Evolutionary conservation across 2,113 vertebrate species (phyloP).

Genomic region (Uria aalge): DNA sequence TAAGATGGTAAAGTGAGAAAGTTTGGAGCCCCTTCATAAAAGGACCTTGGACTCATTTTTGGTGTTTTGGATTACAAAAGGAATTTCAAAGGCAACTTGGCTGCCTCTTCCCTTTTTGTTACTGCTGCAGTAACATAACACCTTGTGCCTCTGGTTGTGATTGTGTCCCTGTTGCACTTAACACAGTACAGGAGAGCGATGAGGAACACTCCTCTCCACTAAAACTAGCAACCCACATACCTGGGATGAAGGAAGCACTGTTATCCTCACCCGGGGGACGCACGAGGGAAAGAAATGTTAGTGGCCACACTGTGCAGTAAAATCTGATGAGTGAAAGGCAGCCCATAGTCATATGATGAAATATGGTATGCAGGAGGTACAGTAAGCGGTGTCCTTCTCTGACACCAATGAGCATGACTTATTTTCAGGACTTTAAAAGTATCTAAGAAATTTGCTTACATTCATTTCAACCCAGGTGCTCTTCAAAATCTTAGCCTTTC

Average conservation of each 20-base stretch:
- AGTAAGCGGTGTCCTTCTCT: neutral
- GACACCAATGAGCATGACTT: neutral
- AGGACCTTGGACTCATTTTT: neutral
- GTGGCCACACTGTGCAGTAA: neutral
- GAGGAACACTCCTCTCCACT: neutral
- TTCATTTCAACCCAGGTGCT: neutral
- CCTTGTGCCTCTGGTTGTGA: neutral
- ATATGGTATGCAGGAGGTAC: neutral
- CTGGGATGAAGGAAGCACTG: neutral
- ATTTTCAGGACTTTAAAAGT: neutral
- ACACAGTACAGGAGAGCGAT: neutral
- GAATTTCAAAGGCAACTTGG: neutral
- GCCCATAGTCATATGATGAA: neutral
- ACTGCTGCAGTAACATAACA: neutral
- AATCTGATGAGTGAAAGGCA: neutral
- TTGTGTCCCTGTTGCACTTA: neutral
- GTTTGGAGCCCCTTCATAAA: neutral
- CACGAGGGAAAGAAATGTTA: neutral
- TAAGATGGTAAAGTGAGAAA: neutral
- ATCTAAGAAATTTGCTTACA: neutral
- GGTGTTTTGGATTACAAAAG: neutral
- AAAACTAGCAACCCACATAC: neutral
- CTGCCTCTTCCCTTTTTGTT: neutral
- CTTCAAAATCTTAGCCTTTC: neutral
- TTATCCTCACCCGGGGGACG: neutral